phyloP scores from a whole-genome alignment of 2,113 vertebrate genomes.

The Guaruba guarouba region DNA sequence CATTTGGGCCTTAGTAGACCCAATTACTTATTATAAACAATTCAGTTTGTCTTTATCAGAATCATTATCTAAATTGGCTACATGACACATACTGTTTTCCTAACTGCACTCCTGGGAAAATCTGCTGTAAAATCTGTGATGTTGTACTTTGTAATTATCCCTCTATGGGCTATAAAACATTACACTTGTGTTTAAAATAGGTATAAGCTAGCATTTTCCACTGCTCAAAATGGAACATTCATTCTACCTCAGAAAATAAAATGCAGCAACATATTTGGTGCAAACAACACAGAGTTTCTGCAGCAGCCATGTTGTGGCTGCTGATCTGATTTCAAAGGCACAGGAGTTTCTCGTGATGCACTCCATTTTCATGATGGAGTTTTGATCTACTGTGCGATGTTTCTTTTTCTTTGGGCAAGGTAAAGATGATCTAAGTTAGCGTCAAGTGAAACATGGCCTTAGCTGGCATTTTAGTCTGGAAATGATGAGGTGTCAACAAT shows the following conservation, averaged over 20 bases:
- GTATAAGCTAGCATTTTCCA: conserved; percentile 75
- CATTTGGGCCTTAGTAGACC: conserved; percentile 80
- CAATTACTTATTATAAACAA: conserved; percentile 98
- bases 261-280: conserved; percentile 55
- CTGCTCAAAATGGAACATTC: conserved; percentile 23
- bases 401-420: not conserved
- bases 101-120: conserved; percentile 91
- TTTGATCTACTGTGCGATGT: not conserved
- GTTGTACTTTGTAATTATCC: conserved; percentile 91
- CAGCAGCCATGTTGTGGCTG: not conserved
- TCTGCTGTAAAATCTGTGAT: conserved; percentile 79
- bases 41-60: conserved; percentile 96
- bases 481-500: conserved; percentile 31
- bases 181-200: conserved; percentile 82
- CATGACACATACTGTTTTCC: conserved; percentile 90
- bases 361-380: not conserved
- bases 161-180: conserved; percentile 89
- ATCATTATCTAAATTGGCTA: conserved; percentile 99
- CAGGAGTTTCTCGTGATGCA: not conserved
- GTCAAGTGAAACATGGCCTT: not conserved
- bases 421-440: not conserved
- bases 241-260: conserved; percentile 62
- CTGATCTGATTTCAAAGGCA: not conserved
- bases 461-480: conserved; percentile 6
- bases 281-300: not conserved